Conservation (phyloP, 2,888 invertebrate genomes). For the Cyclophora punctaria region DNA sequence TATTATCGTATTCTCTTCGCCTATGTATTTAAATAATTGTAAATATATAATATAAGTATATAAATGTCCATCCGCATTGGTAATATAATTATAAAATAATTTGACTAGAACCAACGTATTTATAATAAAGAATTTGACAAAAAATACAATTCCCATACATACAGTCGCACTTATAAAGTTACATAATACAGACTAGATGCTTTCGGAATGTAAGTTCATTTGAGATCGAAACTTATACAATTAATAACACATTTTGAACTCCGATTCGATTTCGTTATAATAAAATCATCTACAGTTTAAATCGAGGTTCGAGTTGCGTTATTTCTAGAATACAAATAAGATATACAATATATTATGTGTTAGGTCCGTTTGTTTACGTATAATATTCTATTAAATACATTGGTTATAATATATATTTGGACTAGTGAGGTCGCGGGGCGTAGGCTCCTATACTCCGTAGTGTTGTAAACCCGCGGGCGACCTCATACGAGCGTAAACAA, state of each 20-base stretch:
- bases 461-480: too few species aligned
- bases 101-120: slow-evolving; percentile 69
- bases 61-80: slow-evolving; percentile 41
- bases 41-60: background rate
- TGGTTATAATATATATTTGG: too few species aligned
- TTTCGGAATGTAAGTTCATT: slow-evolving; percentile 37
- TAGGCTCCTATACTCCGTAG: too few species aligned
- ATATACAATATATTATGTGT: too few species aligned
- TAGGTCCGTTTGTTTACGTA: too few species aligned
- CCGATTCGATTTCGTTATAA: background rate
- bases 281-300: background rate
- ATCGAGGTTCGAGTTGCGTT: too few species aligned
- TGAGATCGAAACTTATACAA: slow-evolving; percentile 28
- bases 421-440: too few species aligned
- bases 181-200: slow-evolving; percentile 21
- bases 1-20: too few species aligned
- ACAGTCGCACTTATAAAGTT: slow-evolving; percentile 59
- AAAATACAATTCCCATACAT: slow-evolving; percentile 38
- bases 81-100: slow-evolving; percentile 56
- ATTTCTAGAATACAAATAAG: too few species aligned
- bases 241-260: slow-evolving; percentile 3
- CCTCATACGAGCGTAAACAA: too few species aligned
- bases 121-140: slow-evolving; percentile 43
- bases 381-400: too few species aligned
- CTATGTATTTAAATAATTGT: too few species aligned